Evolutionary conservation across 1,140 invertebrate species (phyloP), one percentile per base, ranked within the genome.

Genomic region (Formica selysi): DNA sequence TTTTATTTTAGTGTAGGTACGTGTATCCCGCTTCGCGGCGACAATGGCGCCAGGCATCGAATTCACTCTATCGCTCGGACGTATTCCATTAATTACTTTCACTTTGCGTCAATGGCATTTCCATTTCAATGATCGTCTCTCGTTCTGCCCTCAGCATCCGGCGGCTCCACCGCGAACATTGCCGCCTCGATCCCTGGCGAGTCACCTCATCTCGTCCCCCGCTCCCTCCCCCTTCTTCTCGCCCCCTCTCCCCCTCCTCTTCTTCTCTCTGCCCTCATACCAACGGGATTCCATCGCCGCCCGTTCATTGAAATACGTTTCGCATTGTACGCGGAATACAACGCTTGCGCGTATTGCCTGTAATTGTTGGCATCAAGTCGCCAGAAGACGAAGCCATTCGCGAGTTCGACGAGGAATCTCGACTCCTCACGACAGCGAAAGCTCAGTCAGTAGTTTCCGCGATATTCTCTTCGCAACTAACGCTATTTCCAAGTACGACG

Each of bases 31-130:
- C 74, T 76, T 48, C 88, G 64, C 62, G 29, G 44, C 87, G 86
- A 86, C 89, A 91, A 87, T 90, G 86, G 86, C 54, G 48, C 84
- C 88, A 76, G 79, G 67, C 78, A 90, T 91, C 90, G 71, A 91
- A 86, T 91, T 91, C 90, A 88, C 81, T 91, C 88, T 90, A 87
- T 91, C 88, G 80, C 80, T 59, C 85, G 68, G 81, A 90, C 88
- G 88, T 91, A 91, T 91, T 91, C 87, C 90, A 90, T 91, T 91
- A 91, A 91, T 91, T 91, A 91, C 90, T 91, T 91, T 91, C 90
- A 91, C 90, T 89, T 91, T 91, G 90, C 90, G 88, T 91, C 90
- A 91, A 91, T 91, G 90, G 90, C 88, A 91, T 91, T 91, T 91
- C 90, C 90, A 86, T 91, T 91, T 90, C 90, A 90, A 91, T 91